Percentiles rank a stretch among this genome's conserved stretches.
phyloP scores from a whole-genome alignment of 2,113 vertebrate species.

The Leptobrachium leishanense region DNA sequence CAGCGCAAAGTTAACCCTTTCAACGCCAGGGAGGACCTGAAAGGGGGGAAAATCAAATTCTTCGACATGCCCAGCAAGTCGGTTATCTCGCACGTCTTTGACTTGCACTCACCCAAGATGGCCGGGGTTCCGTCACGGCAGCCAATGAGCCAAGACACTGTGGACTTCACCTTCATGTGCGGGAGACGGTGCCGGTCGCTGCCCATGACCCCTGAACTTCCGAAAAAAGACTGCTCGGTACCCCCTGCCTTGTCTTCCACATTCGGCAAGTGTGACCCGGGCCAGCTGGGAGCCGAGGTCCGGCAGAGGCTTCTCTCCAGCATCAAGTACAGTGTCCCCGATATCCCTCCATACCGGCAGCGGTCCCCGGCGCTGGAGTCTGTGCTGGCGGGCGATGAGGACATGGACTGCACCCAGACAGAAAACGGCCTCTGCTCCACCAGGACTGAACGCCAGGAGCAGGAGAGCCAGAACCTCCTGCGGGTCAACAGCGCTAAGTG shows the following conservation, averaged over 20 bases:
- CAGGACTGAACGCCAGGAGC: constrained; percentile 36
- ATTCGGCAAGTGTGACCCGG: constrained; percentile 65
- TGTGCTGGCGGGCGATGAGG: constrained; percentile 67
- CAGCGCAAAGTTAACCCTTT: constrained; percentile 90
- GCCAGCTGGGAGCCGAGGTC: constrained; percentile 65
- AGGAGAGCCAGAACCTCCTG: constrained; percentile 18
- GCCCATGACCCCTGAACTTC: constrained; percentile 83
- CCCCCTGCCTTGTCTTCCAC: constrained; percentile 65
- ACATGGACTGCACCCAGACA: constrained; percentile 88
- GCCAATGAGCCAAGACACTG: constrained; percentile 62
- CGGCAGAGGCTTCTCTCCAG: constrained; percentile 69
- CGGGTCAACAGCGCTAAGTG: constrained; percentile 48
- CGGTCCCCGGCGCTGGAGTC: constrained; percentile 61
- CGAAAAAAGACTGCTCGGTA: constrained; percentile 68
- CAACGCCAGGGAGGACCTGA: constrained; percentile 90
- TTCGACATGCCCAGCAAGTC: constrained; percentile 95
- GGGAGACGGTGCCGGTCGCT: constrained; percentile 84
- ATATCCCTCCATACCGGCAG: constrained; percentile 86
- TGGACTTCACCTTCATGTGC: constrained; percentile 68
- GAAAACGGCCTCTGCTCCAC: constrained; percentile 68
- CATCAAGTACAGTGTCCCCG: constrained; percentile 81
- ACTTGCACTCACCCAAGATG: constrained; percentile 83
- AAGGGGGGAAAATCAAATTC: constrained; percentile 93
- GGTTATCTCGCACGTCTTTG: constrained; percentile 91
- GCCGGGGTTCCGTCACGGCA: constrained; percentile 57